Base-by-base conservation (phyloP, 2,888 invertebrate species). In the Hipparchia sbordonii region DNA sequence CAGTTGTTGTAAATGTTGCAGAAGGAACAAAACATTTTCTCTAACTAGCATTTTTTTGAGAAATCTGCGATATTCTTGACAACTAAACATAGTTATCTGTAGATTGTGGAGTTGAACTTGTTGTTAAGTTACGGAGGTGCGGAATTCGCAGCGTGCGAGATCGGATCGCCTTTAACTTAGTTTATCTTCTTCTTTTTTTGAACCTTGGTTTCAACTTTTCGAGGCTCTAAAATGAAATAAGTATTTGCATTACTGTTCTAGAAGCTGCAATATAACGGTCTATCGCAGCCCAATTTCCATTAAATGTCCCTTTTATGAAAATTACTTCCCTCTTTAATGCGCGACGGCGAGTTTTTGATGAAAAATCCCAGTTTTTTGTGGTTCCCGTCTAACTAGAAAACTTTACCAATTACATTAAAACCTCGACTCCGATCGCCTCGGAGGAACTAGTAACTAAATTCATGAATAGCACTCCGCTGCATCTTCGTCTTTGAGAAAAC, bases 391-490 rank as follows among this genome's bases (percentile, higher is more conserved):
- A 59, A 68, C 67, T 59, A 48, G 59, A 60, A 69, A 72, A 72
- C 52, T 74, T 74, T 74, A 13, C 59, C 72, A 74, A 74, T 74
- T 72, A 74, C 74, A 72, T 72, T 74, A 72, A 71, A 67, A 74
- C 54, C 70, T 72, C 74, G 54, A 23, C 59, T 59, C 74, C 67
- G 48, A 72, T 71, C 67, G 67, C 67, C 52, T 51, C 45, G 63
- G 54, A 63, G 67, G 68, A 72, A 74, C 70, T 74, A 74, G 72
- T 72, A 72, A 74, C 48, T 72, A 70, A 72, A 72, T 72, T 71
- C 72, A 65, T 68, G 72, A 74, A 72, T 74, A 67, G 59, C 54
- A 54, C 67, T 72, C 48, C 71, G 68, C 54, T 65, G 72, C 74
- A 74, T 71, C 74, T 68, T 52, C 67, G n/a, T 57, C 67, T 65